phyloP scores from a whole-genome alignment of 2,888 invertebrate species.

The Tachina lurida region DNA sequence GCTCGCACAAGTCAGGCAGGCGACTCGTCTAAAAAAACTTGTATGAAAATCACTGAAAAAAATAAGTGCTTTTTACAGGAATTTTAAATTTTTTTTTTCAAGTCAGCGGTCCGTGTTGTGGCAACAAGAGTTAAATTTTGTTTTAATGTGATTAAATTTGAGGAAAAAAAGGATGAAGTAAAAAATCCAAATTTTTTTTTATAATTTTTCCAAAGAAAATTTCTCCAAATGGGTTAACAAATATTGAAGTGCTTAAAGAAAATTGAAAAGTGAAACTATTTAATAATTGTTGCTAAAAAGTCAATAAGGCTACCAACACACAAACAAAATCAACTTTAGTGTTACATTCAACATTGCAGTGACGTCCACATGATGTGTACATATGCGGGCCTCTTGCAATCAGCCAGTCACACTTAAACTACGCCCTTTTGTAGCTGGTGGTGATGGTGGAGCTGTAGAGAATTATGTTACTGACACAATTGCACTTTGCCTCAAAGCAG shows the following conservation, averaged over 20 bases:
- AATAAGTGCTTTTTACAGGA: no score
- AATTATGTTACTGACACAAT: constrained; percentile 27
- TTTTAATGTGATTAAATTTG: no score
- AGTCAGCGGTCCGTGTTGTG: no score
- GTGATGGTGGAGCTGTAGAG: constrained; percentile 52
- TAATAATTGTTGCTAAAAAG: constrained; percentile 54
- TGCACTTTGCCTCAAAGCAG: constrained; percentile 60
- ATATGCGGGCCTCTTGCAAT: constrained; percentile 54
- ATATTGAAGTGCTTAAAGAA: constrained; percentile 11
- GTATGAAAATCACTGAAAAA: no score
- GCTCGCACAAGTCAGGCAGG: no score
- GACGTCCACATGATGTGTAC: constrained; percentile 9
- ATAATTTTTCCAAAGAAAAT: background rate
- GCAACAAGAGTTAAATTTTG: no score
- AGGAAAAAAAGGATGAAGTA: no score
- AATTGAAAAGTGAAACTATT: constrained; percentile 68
- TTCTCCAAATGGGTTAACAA: constrained; percentile 34
- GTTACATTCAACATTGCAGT: constrained; percentile 14
- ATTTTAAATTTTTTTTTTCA: no score
- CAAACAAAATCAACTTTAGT: constrained; percentile 19
- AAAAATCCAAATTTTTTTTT: no score
- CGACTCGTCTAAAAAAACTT: no score
- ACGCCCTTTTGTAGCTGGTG: constrained; percentile 56
- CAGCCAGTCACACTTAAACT: constrained; percentile 36
- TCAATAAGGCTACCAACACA: constrained; percentile 33